Conservation (phyloP, 1,140 invertebrate species). For the Latrodectus geometricus region DNA sequence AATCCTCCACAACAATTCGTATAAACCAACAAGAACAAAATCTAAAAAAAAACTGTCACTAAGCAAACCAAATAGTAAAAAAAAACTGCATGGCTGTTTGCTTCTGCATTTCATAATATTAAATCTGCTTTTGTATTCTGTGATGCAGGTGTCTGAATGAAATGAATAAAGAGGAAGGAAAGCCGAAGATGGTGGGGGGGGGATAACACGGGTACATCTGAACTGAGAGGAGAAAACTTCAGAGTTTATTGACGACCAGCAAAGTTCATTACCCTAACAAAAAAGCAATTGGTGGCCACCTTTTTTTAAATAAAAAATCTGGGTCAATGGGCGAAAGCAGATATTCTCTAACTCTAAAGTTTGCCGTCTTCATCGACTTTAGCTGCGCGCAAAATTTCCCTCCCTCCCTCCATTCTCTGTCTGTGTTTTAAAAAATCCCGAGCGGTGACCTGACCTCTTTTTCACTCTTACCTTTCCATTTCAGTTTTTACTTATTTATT, state of each 20-base stretch:
- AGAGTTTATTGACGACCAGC: slow-evolving; percentile 45
- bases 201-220: not conserved
- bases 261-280: slow-evolving; percentile 47
- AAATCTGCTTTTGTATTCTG: not conserved
- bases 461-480: slow-evolving; percentile 51
- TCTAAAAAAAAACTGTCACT: too few relatives aligned
- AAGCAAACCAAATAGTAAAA: not conserved
- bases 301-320: slow-evolving; percentile 16
- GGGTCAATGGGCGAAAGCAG: slow-evolving; percentile 56
- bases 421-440: slow-evolving; percentile 9
- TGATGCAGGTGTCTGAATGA: not conserved
- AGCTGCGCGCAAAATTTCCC: not conserved
- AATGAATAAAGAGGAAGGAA: not conserved
- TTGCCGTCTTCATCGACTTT: slow-evolving; percentile 33
- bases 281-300: slow-evolving; percentile 47
- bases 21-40: too few relatives aligned
- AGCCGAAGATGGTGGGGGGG: slow-evolving; percentile 3
- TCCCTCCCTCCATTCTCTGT: not conserved
- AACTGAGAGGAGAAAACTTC: slow-evolving; percentile 33
- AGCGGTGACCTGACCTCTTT: slow-evolving; percentile 52
- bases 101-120: not conserved
- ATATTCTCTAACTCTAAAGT: slow-evolving; percentile 20
- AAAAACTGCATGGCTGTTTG: not conserved
- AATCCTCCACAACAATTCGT: too few relatives aligned
- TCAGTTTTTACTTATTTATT: not conserved